Evolutionary conservation across 2,797 vertebrate genomes (phyloP).

Genomic region (Chloroceryle inda): DNA sequence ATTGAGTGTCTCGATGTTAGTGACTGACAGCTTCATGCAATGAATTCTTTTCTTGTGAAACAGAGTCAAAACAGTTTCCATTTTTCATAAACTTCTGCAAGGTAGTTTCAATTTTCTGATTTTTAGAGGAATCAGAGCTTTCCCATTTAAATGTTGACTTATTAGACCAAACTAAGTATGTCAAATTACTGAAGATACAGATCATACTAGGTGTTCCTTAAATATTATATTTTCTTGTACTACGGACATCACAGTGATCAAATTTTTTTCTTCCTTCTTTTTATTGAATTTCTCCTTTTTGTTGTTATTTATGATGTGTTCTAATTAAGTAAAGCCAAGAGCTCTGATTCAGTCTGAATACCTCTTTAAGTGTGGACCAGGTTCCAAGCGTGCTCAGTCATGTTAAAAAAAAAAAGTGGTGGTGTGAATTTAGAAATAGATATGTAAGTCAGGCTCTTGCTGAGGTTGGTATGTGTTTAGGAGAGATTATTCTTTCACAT

Average conservation of each 20-base stretch:
- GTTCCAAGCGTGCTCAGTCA: not conserved
- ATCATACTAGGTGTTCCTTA: not conserved
- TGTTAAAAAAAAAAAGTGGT: not conserved
- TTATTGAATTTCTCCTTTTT: not conserved
- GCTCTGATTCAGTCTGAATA: not conserved
- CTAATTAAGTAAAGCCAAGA: not conserved
- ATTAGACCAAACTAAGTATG: slow-evolving; percentile 45
- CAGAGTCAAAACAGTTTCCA: slow-evolving; percentile 71
- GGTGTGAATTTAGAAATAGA: not conserved
- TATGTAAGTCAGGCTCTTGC: accelerated
- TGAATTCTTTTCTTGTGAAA: slow-evolving; percentile 75
- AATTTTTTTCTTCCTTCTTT: not conserved
- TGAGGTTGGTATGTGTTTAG: not conserved
- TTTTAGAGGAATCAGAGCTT: slow-evolving; percentile 37
- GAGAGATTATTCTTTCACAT: not conserved
- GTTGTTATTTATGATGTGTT: not conserved
- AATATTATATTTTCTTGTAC: slow-evolving; percentile 13
- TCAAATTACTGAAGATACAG: slow-evolving; percentile 32
- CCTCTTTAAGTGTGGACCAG: not conserved
- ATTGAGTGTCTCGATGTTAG: slow-evolving; percentile 66
- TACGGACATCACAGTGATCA: not conserved
- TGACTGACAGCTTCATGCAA: slow-evolving; percentile 77
- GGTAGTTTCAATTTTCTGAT: slow-evolving; percentile 68
- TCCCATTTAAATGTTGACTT: not conserved
- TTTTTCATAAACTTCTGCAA: slow-evolving; percentile 56